A percentile compares a stretch with the other conserved stretches of the same genome.
Conservation (phyloP, 2,113 vertebrate species). For the Anser cygnoides region DNA sequence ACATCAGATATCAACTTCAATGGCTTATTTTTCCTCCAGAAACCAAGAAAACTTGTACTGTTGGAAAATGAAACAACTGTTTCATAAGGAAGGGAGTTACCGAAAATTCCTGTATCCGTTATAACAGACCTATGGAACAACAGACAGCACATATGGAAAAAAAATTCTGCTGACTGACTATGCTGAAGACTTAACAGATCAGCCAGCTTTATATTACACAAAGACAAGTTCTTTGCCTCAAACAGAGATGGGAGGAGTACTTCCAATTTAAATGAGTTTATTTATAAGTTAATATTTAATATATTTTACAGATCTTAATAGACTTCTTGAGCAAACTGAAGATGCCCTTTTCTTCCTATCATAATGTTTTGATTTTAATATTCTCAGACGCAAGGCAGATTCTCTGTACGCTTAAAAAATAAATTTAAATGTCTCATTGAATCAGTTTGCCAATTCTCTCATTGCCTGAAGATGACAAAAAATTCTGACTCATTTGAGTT, state of each 20-base stretch:
- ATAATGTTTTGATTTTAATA: slow-evolving; percentile 56
- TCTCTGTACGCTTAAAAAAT: slow-evolving; percentile 39
- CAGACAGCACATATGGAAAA: not conserved
- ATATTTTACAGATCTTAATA: not conserved
- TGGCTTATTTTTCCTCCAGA: not conserved
- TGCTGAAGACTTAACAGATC: not conserved
- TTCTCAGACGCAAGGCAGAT: slow-evolving; percentile 44
- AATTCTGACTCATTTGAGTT: slow-evolving; percentile 15
- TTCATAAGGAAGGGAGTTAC: not conserved
- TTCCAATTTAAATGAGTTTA: not conserved
- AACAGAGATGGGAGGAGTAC: not conserved
- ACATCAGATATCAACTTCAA: not conserved
- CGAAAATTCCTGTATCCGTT: not conserved
- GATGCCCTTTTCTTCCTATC: not conserved
- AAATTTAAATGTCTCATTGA: slow-evolving; percentile 47
- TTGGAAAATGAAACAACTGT: not conserved
- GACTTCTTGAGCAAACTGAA: slow-evolving; percentile 40
- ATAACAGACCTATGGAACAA: not conserved
- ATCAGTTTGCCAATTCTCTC: slow-evolving; percentile 44
- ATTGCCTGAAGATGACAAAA: slow-evolving; percentile 42
- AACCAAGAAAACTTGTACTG: not conserved
- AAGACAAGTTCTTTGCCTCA: not conserved
- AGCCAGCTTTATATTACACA: not conserved
- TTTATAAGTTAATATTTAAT: not conserved
- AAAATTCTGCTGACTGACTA: not conserved